phyloP scores from a whole-genome alignment of 2,888 invertebrate species.

The Hydropsyche betteni region DNA sequence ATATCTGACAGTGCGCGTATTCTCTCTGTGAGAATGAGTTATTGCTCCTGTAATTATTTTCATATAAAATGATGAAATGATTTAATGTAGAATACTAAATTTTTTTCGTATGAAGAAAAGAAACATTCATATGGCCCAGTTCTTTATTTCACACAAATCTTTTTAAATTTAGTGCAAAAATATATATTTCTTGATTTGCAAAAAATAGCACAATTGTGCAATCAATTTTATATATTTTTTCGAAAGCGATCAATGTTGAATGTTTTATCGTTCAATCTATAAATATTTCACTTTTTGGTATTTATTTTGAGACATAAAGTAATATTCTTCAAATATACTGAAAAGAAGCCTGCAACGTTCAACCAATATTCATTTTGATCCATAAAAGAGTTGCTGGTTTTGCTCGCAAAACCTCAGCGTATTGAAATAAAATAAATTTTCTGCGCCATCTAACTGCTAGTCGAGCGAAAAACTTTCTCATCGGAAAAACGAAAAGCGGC shows the following conservation, averaged over 20 bases:
- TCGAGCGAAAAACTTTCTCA: constrained; percentile 42
- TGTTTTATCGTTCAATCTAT: too few species aligned
- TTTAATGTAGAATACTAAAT: background rate
- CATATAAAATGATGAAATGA: background rate
- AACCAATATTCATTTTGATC: constrained; percentile 14
- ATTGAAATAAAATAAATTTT: constrained; percentile 42
- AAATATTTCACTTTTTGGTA: too few species aligned
- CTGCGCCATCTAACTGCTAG: constrained; percentile 43
- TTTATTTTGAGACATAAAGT: background rate
- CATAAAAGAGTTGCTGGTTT: constrained; percentile 32
- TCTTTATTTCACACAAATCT: too few species aligned
- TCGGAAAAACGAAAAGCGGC: constrained; percentile 14
- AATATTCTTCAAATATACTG: background rate
- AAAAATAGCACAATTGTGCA: too few species aligned
- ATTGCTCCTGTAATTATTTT: background rate
- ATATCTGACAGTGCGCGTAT: background rate
- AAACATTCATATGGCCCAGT: too few species aligned
- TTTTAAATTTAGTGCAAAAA: too few species aligned
- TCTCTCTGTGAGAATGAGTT: constrained; percentile 12
- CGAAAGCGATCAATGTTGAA: too few species aligned
- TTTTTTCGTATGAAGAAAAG: too few species aligned
- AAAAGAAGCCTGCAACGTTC: background rate
- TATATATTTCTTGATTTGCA: too few species aligned
- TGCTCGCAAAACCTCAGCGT: constrained; percentile 15
- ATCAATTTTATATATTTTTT: too few species aligned